Conservation (phyloP, 2,797 vertebrate genomes). For the Cheirogaleus major region DNA sequence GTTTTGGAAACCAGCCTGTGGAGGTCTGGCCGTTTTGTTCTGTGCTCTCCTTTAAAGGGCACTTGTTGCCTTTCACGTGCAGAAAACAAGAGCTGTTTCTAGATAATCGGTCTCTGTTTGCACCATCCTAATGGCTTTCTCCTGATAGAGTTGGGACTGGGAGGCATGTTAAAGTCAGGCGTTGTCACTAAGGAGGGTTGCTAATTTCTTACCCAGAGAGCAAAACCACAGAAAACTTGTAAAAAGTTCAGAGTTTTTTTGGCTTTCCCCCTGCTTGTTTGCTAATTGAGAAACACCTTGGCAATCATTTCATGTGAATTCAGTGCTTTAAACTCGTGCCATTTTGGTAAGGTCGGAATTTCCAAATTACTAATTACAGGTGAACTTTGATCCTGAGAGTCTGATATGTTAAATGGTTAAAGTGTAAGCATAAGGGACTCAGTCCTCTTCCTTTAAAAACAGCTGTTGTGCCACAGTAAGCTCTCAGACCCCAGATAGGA, state of each 20-base stretch:
- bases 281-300: conserved; percentile 54
- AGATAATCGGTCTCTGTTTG: conserved; percentile 35
- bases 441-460: background rate
- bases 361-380: conserved; percentile 60
- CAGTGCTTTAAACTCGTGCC: background rate
- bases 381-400: conserved; percentile 28
- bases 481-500: background rate
- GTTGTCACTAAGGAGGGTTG: background rate
- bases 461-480: background rate
- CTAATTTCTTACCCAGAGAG: background rate
- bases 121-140: background rate
- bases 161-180: background rate
- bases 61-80: conserved; percentile 71
- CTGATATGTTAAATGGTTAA: background rate
- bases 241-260: background rate
- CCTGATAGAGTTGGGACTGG: background rate
- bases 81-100: conserved; percentile 21
- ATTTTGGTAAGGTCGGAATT: conserved; percentile 46
- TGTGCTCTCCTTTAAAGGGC: conserved; percentile 53
- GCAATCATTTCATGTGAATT: conserved; percentile 24
- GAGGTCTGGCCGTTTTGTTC: conserved; percentile 32
- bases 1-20: background rate
- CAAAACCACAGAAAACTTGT: conserved; percentile 21
- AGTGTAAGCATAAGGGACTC: background rate
- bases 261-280: background rate